A percentile compares a stretch with the other conserved stretches of the same genome.
Evolutionary conservation across 2,797 vertebrate species (phyloP).

Genomic region (Propithecus deckenii): DNA sequence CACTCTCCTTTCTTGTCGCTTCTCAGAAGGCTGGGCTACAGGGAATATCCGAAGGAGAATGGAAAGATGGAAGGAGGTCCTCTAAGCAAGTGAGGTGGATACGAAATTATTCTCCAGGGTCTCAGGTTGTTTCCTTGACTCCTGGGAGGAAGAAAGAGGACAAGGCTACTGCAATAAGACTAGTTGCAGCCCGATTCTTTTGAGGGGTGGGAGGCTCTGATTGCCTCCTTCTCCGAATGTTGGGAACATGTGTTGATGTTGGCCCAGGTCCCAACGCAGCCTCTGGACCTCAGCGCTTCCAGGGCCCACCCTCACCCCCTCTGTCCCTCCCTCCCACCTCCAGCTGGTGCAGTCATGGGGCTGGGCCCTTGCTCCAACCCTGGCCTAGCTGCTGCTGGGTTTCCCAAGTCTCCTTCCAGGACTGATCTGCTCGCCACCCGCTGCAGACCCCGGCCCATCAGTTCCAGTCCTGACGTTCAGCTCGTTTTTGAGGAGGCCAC

Average conservation of each 20-base stretch:
- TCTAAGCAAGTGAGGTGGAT: background rate
- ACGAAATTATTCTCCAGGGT: background rate
- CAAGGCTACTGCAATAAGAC: background rate
- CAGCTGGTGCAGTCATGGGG: background rate
- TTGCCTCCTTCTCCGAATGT: background rate
- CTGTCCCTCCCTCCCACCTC: background rate
- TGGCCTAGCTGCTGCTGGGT: background rate
- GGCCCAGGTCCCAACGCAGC: background rate
- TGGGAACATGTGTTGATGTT: background rate
- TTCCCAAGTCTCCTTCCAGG: background rate
- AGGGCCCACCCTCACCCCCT: background rate
- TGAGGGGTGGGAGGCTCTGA: background rate
- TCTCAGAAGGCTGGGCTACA: background rate
- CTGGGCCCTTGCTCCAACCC: background rate
- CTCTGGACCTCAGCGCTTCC: background rate
- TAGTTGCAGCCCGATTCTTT: background rate
- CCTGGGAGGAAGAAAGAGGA: background rate
- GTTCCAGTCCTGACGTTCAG: background rate
- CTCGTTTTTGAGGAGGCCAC: background rate
- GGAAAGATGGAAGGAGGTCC: background rate
- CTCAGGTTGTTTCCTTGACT: background rate
- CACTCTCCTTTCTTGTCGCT: background rate
- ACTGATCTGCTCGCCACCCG: background rate
- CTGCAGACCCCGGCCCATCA: background rate
- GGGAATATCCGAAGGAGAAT: background rate